Evolutionary conservation across 2,113 vertebrate species (phyloP).

Genomic region (Galeopterus variegatus): DNA sequence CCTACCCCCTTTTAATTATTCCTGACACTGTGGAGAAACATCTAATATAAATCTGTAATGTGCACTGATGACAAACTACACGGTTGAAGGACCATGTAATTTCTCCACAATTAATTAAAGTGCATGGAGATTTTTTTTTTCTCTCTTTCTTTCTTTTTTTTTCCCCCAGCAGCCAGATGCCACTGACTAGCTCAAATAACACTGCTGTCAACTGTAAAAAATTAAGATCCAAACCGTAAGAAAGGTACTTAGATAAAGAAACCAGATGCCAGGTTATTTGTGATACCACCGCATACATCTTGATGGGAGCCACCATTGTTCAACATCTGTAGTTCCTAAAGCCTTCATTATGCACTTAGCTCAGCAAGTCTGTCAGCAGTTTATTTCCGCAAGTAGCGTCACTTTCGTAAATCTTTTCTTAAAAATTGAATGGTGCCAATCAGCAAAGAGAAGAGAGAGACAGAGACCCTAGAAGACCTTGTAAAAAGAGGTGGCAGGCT

Average conservation of each 20-base stretch:
- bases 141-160: neutral
- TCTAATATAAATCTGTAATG: slow-evolving; percentile 99
- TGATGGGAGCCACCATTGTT: slow-evolving; percentile 91
- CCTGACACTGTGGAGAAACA: slow-evolving; percentile 99
- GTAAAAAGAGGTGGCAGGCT: neutral
- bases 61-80: slow-evolving; percentile 99
- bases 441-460: slow-evolving; percentile 71
- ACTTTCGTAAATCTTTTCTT: slow-evolving; percentile 85
- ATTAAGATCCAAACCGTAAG: slow-evolving; percentile 96
- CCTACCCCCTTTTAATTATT: slow-evolving; percentile 98
- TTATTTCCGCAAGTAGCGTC: slow-evolving; percentile 85
- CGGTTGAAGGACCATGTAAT: slow-evolving; percentile 99
- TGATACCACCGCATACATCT: slow-evolving; percentile 90
- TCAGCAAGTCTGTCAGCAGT: slow-evolving; percentile 91
- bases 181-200: slow-evolving; percentile 97
- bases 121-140: slow-evolving; percentile 89
- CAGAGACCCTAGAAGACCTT: slow-evolving; percentile 28
- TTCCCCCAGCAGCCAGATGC: slow-evolving; percentile 94
- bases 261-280: slow-evolving; percentile 95
- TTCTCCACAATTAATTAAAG: slow-evolving; percentile 99
- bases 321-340: slow-evolving; percentile 93
- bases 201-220: slow-evolving; percentile 98
- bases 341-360: slow-evolving; percentile 93
- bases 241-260: slow-evolving; percentile 96
- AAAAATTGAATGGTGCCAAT: slow-evolving; percentile 83